phyloP scores from a whole-genome alignment of 2,113 vertebrate species.

The Amphiprion ocellaris region DNA sequence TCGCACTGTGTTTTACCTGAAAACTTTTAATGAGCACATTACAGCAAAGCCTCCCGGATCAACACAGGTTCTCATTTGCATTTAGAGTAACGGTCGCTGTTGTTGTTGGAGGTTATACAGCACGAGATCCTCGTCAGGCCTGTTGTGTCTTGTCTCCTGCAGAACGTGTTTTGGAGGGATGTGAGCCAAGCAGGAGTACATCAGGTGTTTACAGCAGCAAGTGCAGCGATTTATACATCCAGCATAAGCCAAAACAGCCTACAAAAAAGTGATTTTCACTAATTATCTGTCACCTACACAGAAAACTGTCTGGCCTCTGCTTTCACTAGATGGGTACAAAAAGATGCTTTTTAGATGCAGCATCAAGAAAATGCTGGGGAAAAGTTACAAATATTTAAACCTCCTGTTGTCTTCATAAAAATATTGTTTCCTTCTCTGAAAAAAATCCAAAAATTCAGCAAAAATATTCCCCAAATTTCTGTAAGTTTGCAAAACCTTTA shows the following conservation, averaged over 20 bases:
- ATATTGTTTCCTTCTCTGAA: too few species aligned
- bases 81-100: slow-evolving; percentile 41
- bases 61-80: slow-evolving; percentile 49
- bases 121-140: not conserved
- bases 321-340: too few species aligned
- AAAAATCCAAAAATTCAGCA: too few species aligned
- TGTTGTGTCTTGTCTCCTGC: slow-evolving; percentile 32
- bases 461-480: too few species aligned
- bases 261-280: too few species aligned
- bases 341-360: too few species aligned
- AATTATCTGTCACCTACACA: too few species aligned
- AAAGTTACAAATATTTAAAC: too few species aligned
- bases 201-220: not conserved
- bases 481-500: too few species aligned
- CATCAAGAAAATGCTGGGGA: too few species aligned
- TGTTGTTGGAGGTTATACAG: slow-evolving; percentile 15
- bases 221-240: not conserved
- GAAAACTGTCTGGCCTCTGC: too few species aligned
- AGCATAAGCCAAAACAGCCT: not conserved
- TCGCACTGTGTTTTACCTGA: not conserved
- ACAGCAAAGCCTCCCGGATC: slow-evolving; percentile 11
- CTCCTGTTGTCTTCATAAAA: too few species aligned
- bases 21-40: slow-evolving; percentile 33
- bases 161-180: slow-evolving; percentile 38
- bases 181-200: not conserved